A percentile compares a stretch with the other conserved stretches of the same genome.
These are phyloP conservation scores for Candoia aspera DNA, from an alignment of 2,113 vertebrate species.

Conservation along the genomic window DNA sequence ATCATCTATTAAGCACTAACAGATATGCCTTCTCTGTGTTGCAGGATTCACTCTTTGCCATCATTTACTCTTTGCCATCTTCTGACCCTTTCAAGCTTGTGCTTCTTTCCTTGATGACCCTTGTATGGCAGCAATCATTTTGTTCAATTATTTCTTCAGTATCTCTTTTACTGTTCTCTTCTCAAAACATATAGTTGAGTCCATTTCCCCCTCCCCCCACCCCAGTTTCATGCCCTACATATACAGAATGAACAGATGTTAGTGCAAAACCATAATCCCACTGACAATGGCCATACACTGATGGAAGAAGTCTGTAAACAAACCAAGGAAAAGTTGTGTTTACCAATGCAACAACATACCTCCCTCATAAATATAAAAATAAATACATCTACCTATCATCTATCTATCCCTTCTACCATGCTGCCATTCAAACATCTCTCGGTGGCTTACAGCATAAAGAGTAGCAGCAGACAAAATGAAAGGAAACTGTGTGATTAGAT, in stretches of 20 bases:
- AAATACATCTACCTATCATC: too few relatives aligned
- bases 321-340: background rate
- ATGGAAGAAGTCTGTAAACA: background rate
- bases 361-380: background rate
- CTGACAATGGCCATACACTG: background rate
- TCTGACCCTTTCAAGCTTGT: background rate
- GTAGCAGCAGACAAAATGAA: background rate
- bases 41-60: background rate
- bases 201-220: background rate
- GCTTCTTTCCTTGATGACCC: background rate
- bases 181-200: background rate
- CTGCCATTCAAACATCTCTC: too few relatives aligned
- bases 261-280: background rate
- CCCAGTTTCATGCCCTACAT: background rate
- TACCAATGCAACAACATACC: slow-evolving; percentile 18
- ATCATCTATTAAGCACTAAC: background rate
- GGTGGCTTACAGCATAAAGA: background rate
- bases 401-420: too few relatives aligned
- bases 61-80: background rate
- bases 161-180: background rate
- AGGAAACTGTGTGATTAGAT: background rate
- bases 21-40: too few relatives aligned
- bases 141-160: background rate
- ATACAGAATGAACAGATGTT: background rate
- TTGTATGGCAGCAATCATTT: background rate